Conservation (phyloP, 2,797 vertebrate species). For the Enteromius treurensis region DNA sequence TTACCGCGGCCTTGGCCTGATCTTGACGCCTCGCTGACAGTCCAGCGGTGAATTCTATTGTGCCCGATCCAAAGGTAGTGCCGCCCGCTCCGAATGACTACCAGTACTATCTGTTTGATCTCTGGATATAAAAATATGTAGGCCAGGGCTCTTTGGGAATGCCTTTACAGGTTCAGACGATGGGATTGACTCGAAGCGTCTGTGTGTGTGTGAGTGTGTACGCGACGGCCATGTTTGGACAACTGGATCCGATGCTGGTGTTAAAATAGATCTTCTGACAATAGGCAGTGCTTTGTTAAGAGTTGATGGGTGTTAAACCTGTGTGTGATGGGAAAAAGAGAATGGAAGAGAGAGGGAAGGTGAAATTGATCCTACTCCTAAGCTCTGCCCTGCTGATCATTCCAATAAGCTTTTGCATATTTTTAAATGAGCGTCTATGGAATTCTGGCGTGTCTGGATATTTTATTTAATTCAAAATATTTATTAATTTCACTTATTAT, state of each 20-base stretch:
- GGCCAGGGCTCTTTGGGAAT: constrained; percentile 32
- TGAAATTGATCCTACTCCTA: constrained; percentile 15
- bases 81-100: constrained; percentile 39
- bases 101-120: constrained; percentile 46
- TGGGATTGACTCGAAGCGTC: not conserved
- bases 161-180: constrained; percentile 28
- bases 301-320: constrained; percentile 9
- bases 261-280: constrained; percentile 51
- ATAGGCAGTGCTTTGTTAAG: constrained; percentile 21
- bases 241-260: constrained; percentile 25
- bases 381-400: not conserved
- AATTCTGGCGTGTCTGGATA: not conserved
- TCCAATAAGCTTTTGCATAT: not conserved
- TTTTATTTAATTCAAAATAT: not conserved
- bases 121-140: constrained; percentile 41
- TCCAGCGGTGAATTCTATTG: constrained; percentile 33
- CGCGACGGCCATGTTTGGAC: constrained; percentile 25
- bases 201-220: constrained; percentile 2
- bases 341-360: constrained; percentile 14
- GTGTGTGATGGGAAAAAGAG: constrained; percentile 11
- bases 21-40: constrained; percentile 29
- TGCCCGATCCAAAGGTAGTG: constrained; percentile 46
- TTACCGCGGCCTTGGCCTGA: constrained; percentile 50
- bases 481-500: not conserved
- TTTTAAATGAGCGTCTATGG: not conserved